Conservation (phyloP, 92 coral and sea anemone species). For the Paramuricea clavata region DNA sequence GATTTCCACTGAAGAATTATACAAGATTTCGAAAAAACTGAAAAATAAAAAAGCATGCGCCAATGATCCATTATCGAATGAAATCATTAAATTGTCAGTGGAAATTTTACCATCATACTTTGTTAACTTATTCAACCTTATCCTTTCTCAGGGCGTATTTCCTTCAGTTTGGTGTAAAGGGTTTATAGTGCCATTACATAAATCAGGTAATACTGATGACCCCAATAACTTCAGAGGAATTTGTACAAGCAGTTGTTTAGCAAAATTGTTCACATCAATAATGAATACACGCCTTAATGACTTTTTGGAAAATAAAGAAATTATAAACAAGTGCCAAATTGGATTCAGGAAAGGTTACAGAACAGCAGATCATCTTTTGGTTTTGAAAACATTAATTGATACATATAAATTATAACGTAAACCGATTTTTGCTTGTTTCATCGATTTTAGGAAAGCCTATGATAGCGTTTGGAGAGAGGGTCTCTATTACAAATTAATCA, state of each 20-base stretch:
- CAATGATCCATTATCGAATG: slow-evolving; percentile 34
- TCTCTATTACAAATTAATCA: too few species aligned
- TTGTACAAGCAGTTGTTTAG: not conserved
- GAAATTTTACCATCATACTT: slow-evolving; percentile 23
- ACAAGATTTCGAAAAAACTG: slow-evolving; percentile 30
- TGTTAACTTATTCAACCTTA: slow-evolving; percentile 23
- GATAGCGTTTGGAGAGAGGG: slow-evolving; percentile 27
- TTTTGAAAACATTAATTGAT: too few species aligned
- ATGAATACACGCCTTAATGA: too few species aligned
- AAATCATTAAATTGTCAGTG: slow-evolving; percentile 40
- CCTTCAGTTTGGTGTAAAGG: slow-evolving; percentile 43
- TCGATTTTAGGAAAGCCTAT: too few species aligned
- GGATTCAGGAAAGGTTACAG: too few species aligned
- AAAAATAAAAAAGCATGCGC: slow-evolving; percentile 43
- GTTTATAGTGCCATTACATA: not conserved
- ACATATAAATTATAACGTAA: too few species aligned
- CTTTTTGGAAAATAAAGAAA: too few species aligned
- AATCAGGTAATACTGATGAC: slow-evolving; percentile 27
- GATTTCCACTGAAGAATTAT: slow-evolving; percentile 37
- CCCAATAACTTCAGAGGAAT: slow-evolving; percentile 19
- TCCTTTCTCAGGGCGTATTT: slow-evolving; percentile 41
- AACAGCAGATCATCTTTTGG: too few species aligned
- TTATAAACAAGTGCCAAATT: too few species aligned
- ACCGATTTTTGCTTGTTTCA: too few species aligned
- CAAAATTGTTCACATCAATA: not conserved